Percentiles rank a stretch among this genome's conserved stretches.
These are phyloP conservation scores for Dione vanillae DNA, from an alignment of 2,888 invertebrate species.

Conservation along the genomic window DNA sequence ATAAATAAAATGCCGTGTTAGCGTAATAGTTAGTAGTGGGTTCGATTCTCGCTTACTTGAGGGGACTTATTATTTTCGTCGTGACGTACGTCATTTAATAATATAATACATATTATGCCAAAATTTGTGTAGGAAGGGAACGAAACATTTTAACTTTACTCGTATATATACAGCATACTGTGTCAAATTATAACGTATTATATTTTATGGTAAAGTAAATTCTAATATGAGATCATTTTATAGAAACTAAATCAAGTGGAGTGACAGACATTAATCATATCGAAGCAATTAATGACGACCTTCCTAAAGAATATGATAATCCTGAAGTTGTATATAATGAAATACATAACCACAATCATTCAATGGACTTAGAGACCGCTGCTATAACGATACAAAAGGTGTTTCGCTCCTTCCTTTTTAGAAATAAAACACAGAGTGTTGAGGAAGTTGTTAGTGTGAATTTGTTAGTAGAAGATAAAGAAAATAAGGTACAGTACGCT, in stretches of 20 bases:
- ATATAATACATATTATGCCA: too few relatives aligned
- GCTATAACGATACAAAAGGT: constrained; percentile 85
- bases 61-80: too few relatives aligned
- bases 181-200: too few relatives aligned
- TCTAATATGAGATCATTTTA: background rate
- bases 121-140: too few relatives aligned
- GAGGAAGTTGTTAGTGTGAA: constrained; percentile 64
- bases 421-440: constrained; percentile 73
- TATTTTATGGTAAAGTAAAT: background rate
- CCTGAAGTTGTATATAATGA: constrained; percentile 21
- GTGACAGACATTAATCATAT: constrained; percentile 29
- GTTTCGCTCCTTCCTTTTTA: constrained; percentile 78
- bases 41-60: too few relatives aligned
- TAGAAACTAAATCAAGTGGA: background rate
- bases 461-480: constrained; percentile 46
- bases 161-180: too few relatives aligned
- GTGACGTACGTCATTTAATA: too few relatives aligned
- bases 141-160: too few relatives aligned
- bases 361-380: constrained; percentile 80
- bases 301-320: background rate
- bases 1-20: background rate
- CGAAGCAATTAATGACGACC: background rate
- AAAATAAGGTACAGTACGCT: constrained; percentile 45
- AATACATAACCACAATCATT: constrained; percentile 49
- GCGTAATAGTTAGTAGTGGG: too few relatives aligned